Conservation (phyloP, 2,888 invertebrate genomes). For the Apodemia zela region DNA sequence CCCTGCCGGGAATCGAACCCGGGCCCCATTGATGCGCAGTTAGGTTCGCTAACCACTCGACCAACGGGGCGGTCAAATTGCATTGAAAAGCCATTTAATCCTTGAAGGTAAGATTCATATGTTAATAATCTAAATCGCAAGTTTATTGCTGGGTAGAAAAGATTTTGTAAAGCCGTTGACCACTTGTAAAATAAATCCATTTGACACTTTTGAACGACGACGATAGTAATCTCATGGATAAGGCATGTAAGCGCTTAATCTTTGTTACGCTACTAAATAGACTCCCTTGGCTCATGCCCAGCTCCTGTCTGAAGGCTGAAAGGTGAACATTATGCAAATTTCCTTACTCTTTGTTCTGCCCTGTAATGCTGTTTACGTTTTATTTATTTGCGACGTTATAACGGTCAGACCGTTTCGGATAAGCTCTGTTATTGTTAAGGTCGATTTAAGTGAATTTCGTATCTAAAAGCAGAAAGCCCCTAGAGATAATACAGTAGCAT, state of each 20-base stretch:
- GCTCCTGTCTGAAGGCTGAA: slow-evolving; percentile 59
- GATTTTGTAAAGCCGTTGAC: not conserved
- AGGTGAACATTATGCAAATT: slow-evolving; percentile 78
- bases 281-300: slow-evolving; percentile 70
- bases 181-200: slow-evolving; percentile 8
- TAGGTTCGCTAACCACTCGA: no score
- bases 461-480: slow-evolving; percentile 31
- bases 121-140: no score
- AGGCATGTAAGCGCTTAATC: slow-evolving; percentile 61
- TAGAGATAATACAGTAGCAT: slow-evolving; percentile 19
- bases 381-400: slow-evolving; percentile 67
- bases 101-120: no score
- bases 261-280: slow-evolving; percentile 55
- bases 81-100: no score
- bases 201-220: slow-evolving; percentile 16
- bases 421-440: slow-evolving; percentile 48
- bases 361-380: slow-evolving; percentile 68
- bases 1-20: no score
- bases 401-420: slow-evolving; percentile 45
- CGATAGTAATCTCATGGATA: slow-evolving; percentile 18
- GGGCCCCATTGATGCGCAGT: no score
- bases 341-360: slow-evolving; percentile 70
- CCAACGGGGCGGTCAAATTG: no score
- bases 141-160: not conserved
- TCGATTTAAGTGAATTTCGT: slow-evolving; percentile 42